These are phyloP conservation scores for Cheilosia vernalis DNA, from an alignment of 2,888 invertebrate species.

Conservation along the genomic window DNA sequence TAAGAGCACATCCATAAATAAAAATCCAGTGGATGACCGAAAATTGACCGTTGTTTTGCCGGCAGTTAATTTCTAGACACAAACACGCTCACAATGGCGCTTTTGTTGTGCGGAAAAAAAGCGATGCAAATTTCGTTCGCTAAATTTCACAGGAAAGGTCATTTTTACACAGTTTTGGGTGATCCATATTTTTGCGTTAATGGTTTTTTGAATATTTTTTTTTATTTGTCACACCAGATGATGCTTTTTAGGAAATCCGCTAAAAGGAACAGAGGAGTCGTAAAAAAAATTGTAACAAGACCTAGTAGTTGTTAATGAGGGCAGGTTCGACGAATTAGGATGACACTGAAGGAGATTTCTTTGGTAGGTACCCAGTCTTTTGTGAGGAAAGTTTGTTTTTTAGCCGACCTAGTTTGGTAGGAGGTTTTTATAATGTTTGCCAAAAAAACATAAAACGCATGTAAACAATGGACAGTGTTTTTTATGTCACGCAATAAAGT, in stretches of 20 bases:
- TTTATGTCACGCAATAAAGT: conserved; percentile 51
- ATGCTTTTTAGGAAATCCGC: conserved; percentile 36
- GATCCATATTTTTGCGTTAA: conserved; percentile 44
- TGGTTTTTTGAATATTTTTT: conserved; percentile 14
- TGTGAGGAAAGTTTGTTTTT: conserved; percentile 67
- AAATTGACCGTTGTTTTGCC: conserved; percentile 71
- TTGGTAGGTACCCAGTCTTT: background rate
- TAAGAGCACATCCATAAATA: conserved; percentile 67
- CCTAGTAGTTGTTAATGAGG: conserved; percentile 29
- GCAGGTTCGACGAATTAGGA: conserved; percentile 39
- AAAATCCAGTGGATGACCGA: conserved; percentile 72
- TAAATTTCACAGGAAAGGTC: conserved; percentile 56
- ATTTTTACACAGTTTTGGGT: conserved; percentile 17
- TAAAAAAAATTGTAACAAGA: conserved; percentile 56
- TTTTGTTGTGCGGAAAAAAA: conserved; percentile 51
- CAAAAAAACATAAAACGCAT: conserved; percentile 36
- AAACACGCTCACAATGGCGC: conserved; percentile 26
- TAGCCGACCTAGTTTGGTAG: conserved; percentile 61
- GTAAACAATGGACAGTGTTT: conserved; percentile 8
- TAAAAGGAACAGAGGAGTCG: conserved; percentile 9
- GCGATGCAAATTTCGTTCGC: conserved; percentile 47
- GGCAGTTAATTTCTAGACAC: conserved; percentile 65
- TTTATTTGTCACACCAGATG: conserved; percentile 44
- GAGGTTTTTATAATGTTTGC: conserved; percentile 61
- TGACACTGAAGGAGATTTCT: conserved; percentile 20